A percentile compares a stretch with the other conserved stretches of the same genome.
phyloP scores from a whole-genome alignment of 2,888 invertebrate genomes.

The Pemphredon lugubris region DNA sequence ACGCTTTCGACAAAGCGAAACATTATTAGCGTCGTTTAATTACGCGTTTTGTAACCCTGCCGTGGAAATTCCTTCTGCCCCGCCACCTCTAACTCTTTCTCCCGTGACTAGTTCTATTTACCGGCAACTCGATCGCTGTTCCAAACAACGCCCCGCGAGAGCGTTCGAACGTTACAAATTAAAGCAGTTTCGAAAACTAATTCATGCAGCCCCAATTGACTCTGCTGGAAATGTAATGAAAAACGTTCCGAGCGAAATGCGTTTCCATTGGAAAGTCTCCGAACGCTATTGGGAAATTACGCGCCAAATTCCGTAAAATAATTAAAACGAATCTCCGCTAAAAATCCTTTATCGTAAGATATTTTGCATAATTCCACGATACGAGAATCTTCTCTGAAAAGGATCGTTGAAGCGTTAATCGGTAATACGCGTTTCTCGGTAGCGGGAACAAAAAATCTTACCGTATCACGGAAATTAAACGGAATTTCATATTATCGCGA shows the following conservation, averaged over 20 bases:
- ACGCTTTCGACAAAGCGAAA: slow-evolving; percentile 5
- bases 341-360: too few relatives aligned
- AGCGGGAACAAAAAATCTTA: too few relatives aligned
- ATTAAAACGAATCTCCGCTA: too few relatives aligned
- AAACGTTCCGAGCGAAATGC: neutral
- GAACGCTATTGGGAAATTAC: too few relatives aligned
- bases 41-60: slow-evolving; percentile 14
- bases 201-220: slow-evolving; percentile 34
- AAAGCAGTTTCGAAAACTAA: slow-evolving; percentile 44
- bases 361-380: too few relatives aligned
- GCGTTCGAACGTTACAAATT: slow-evolving; percentile 30
- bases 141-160: slow-evolving; percentile 22
- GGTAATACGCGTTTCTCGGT: too few relatives aligned
- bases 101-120: slow-evolving; percentile 24
- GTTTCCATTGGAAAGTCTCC: too few relatives aligned
- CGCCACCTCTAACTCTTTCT: neutral
- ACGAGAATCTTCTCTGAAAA: too few relatives aligned
- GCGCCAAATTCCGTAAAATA: too few relatives aligned
- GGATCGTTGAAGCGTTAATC: too few relatives aligned
- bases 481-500: too few relatives aligned
- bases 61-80: slow-evolving; percentile 13
- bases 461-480: too few relatives aligned
- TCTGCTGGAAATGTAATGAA: neutral
- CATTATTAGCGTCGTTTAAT: slow-evolving; percentile 40
- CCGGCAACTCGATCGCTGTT: slow-evolving; percentile 12